A percentile compares a stretch with the other conserved stretches of the same genome.
Evolutionary conservation across 2,888 invertebrate genomes (phyloP).

Genomic region (Kryphioiulus occultus): DNA sequence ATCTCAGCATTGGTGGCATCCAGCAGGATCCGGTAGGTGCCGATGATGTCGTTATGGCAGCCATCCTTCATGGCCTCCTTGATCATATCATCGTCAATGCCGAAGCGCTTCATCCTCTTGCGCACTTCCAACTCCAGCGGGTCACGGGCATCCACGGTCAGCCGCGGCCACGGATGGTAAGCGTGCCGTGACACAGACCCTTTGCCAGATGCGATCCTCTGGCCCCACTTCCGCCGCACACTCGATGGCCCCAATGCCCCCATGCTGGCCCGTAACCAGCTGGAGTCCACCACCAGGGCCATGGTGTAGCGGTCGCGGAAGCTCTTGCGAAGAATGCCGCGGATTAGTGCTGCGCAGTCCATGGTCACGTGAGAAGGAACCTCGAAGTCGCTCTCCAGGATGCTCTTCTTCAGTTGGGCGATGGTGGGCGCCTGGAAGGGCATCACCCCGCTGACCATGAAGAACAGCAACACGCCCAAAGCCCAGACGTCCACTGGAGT

Average conservation of each 20-base stretch:
- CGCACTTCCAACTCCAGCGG: constrained; percentile 67
- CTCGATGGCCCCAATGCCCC: not conserved
- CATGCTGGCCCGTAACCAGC: constrained; percentile 66
- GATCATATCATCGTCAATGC: constrained; percentile 70
- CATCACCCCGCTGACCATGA: constrained; percentile 79
- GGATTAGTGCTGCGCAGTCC: constrained; percentile 66
- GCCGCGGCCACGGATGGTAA: constrained; percentile 46
- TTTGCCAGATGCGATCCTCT: not conserved
- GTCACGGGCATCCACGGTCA: not conserved
- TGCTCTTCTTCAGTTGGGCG: constrained; percentile 73
- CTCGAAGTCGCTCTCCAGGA: constrained; percentile 71
- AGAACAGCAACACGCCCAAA: constrained; percentile 75
- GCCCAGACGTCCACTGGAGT: constrained; percentile 77
- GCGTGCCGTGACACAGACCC: not conserved
- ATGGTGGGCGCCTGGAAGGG: constrained; percentile 82
- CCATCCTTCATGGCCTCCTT: constrained; percentile 68
- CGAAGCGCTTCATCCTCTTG: constrained; percentile 67
- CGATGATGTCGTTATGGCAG: constrained; percentile 72
- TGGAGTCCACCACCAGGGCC: constrained; percentile 63
- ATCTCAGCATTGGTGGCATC: not conserved
- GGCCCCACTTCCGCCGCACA: not conserved
- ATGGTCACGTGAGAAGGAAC: constrained; percentile 67
- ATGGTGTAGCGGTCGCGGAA: constrained; percentile 62
- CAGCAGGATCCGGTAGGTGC: constrained; percentile 71
- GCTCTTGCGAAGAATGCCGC: constrained; percentile 61